A percentile compares a stretch with the other conserved stretches of the same genome.
Conservation (phyloP, 2,888 invertebrate genomes). For the Baronia brevicornis region DNA sequence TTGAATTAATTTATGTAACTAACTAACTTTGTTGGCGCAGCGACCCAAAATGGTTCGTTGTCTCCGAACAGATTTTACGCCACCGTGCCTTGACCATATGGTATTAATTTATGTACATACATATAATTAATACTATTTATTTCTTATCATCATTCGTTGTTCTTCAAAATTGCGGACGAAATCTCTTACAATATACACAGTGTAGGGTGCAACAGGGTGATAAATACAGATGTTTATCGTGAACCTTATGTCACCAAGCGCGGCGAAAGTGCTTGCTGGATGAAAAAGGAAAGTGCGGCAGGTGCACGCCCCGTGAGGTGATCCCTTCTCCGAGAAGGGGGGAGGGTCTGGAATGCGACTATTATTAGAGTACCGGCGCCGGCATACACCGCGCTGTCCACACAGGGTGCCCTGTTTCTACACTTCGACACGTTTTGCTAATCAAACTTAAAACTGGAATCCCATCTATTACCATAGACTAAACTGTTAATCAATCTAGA, state of each 20-base stretch:
- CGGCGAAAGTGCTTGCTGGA: slow-evolving; percentile 45
- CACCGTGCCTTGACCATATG: no score
- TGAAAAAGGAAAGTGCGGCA: slow-evolving; percentile 68
- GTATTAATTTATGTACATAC: no score
- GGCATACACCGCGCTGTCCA: slow-evolving; percentile 42
- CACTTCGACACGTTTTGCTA: slow-evolving; percentile 33
- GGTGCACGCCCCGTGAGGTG: slow-evolving; percentile 45
- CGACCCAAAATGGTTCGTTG: no score
- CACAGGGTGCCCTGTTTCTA: slow-evolving; percentile 39
- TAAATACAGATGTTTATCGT: not conserved
- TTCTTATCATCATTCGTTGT: no score
- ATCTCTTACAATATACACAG: no score
- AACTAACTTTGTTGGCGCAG: no score
- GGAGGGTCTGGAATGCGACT: slow-evolving; percentile 58
- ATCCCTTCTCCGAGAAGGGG: slow-evolving; percentile 37
- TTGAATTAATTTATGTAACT: no score
- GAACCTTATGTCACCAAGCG: slow-evolving; percentile 3
- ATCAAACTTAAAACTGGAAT: slow-evolving; percentile 12
- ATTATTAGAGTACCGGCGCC: slow-evolving; percentile 67
- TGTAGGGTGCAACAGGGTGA: slow-evolving; percentile 1
- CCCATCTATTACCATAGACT: slow-evolving; percentile 26
- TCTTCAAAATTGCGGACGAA: no score
- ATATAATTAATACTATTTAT: no score
- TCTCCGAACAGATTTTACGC: no score
- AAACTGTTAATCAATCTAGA: slow-evolving; percentile 9